Evolutionary conservation across 1,140 invertebrate species (phyloP), one percentile per base, ranked within the genome.

Genomic region (Ceratosolen solmsi): DNA sequence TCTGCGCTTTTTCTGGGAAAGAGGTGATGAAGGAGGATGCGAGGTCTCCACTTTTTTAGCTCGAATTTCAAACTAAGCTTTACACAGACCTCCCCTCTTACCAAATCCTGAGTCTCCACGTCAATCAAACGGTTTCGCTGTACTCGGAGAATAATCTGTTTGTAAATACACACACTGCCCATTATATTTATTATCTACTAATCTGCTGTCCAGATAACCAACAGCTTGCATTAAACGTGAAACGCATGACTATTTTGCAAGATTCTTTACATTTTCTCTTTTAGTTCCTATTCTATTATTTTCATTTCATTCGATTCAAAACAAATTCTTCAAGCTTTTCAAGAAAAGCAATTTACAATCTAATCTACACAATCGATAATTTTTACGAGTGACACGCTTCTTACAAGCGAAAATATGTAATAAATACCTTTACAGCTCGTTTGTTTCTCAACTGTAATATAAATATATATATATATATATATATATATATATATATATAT

Each of bases 1-100:
- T 73, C 49, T 51, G 63, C 76, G 63, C 41, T 78, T 78, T 79
- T 79, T 79, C 77, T 30, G 65, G 33, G 36, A 79, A 54, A 56
- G 46, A 68, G 36, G 33, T 68, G 36, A 68, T 38, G 63, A 22
- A 33, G 33, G 63, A 65, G 60, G 33, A 20, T n/a, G 60, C 60
- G 27, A 36, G 33, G 60, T 30, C 56, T 36, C 15, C 30, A 36
- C 15, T 68, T 68, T 68, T 73, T 73, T 73, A 33, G 54, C 54
- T 75, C 54, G 73, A 60, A 58, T 75, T 75, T 60, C 73, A 41
- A 38, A 36, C 33, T 2, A 22, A 54, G 49, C 56, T 63, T 75
- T 58, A 33, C 33, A 56, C 20, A 60, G 25, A 33, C 73, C n/a
- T 38, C 72, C 58, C 73, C 27, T 63, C 60, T 33, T n/a, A n/a